phyloP scores from a whole-genome alignment of 2,113 vertebrate genomes.

The Odobenus rosmarus region DNA sequence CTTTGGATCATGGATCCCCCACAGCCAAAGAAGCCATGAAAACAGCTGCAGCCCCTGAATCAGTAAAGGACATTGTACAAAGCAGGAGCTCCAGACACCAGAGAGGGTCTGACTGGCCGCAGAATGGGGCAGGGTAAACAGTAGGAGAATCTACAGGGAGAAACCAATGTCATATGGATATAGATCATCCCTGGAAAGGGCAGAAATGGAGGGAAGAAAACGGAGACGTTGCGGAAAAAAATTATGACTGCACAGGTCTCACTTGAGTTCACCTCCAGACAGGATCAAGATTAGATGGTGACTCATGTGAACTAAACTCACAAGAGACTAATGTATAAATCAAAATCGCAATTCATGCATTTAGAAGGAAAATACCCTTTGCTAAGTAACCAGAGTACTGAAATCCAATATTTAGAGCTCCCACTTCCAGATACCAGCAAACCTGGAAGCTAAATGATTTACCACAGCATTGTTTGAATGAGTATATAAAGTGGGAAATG shows the following conservation, averaged over 20 bases:
- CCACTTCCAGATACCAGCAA: neutral
- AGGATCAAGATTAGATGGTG: neutral
- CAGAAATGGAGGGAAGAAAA: neutral
- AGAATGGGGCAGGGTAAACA: neutral
- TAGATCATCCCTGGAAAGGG: neutral
- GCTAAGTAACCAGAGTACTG: neutral
- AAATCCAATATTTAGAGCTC: neutral
- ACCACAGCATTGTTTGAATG: neutral
- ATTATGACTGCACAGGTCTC: neutral
- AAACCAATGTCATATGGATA: neutral
- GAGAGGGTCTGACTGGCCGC: neutral
- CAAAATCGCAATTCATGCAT: neutral
- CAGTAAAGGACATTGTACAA: accelerated
- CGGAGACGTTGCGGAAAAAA: neutral
- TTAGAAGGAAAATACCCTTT: neutral
- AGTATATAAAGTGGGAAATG: neutral
- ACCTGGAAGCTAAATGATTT: neutral
- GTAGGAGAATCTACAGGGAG: neutral
- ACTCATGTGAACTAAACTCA: neutral
- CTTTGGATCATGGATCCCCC: neutral
- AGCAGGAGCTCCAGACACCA: neutral
- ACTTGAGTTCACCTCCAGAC: neutral
- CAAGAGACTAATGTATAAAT: neutral
- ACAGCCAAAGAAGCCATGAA: neutral
- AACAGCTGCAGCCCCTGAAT: neutral